Evolutionary conservation across 2,888 invertebrate genomes (phyloP).

Genomic region (Sinhomidia bicolor): DNA sequence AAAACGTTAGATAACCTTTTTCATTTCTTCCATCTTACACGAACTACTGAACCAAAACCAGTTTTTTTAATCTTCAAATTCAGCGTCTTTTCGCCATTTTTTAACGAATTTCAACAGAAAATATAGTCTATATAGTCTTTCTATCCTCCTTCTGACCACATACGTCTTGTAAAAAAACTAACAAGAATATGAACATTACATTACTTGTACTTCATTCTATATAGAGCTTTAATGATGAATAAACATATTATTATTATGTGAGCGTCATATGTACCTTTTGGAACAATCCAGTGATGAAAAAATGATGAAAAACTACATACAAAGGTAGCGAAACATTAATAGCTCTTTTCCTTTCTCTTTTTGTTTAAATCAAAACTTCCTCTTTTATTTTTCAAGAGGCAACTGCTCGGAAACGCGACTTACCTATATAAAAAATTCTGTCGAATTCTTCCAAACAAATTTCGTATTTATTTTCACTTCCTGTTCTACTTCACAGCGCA

Average conservation of each 20-base stretch:
- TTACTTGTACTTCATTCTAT: no score
- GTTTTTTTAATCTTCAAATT: not conserved
- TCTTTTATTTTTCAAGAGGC: not conserved
- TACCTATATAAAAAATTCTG: not conserved
- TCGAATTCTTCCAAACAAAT: slow-evolving; percentile 2
- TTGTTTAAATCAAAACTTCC: not conserved
- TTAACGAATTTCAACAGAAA: slow-evolving; percentile 2
- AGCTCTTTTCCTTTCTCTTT: not conserved
- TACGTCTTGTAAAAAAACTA: no score
- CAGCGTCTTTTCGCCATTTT: not conserved
- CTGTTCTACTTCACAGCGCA: slow-evolving; percentile 9
- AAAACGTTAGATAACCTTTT: not conserved
- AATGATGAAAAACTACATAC: no score
- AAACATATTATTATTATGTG: no score
- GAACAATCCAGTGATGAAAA: no score
- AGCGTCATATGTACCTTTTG: no score
- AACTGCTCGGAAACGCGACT: not conserved
- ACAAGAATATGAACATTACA: no score
- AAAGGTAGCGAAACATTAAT: no score
- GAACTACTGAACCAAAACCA: not conserved
- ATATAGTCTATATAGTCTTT: no score
- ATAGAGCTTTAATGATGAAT: not conserved
- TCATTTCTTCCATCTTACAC: slow-evolving; percentile 10
- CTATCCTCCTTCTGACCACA: slow-evolving; percentile 22
- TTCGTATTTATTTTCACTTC: not conserved